Base-by-base conservation (phyloP, 2,888 invertebrate species). In the Chrysina gloriosa region DNA sequence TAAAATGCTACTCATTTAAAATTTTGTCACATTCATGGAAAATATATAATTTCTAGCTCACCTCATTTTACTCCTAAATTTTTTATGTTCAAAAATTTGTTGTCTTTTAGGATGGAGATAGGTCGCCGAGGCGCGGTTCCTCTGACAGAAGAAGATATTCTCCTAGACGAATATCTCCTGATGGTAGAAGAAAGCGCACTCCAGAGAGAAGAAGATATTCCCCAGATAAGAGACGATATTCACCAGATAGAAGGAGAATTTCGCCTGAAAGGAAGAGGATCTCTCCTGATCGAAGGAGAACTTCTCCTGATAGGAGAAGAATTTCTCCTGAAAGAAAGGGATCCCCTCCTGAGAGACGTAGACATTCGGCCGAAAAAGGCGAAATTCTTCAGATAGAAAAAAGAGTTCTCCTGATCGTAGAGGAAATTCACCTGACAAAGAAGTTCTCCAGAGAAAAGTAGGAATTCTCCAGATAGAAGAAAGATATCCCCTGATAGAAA, bases 111-210 rank as follows among this genome's bases (percentile, higher is more conserved):
- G 58, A 61, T 16, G 42, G 42, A n/a, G 58, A 61, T 16, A 61
- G 58, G 19, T 64, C 58, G 3, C 58, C 58, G 3, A 58, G 42
- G 11, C n/a, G 58, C 9, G 42, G 27, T 58, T 65, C 74, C 2
- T 70, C 69, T 16, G 71, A 72, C 23, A 54, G 67, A 27, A 69
- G 65, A 31, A 74, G 72, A 25, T 78, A 19, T 50, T 67, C 63
- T 58, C 66, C 54, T 31, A 63, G 45, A 50, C 39, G 68, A 5
- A 72, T 72, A 2, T 63, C 68, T 9, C 63, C 69, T 6, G 27
- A 50, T 6, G 25, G 63, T 23, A 56, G 67, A 48, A 66, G 63
- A 48, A 65, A 67, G 21, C 45, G 64, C 29, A 67, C 70, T 31
- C 65, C 69, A 9, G 70, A 71, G 2, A 31, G 65, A 25, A 65